These are phyloP conservation scores for Datnioides undecimradiatus DNA, from an alignment of 2,113 vertebrate genomes.

Conservation along the genomic window DNA sequence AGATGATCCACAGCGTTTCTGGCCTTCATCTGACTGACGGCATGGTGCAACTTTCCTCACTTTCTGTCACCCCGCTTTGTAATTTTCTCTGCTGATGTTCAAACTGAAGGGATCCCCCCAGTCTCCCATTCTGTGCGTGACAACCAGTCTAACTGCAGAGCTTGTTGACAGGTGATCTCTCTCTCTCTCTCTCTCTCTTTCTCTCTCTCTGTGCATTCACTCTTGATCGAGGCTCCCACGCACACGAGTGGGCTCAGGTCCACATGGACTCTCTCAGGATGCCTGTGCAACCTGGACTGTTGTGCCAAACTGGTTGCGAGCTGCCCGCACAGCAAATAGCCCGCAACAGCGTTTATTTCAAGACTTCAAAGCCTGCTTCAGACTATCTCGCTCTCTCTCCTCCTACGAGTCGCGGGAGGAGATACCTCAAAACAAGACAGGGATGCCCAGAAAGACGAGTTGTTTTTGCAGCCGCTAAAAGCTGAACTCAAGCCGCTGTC, in stretches of 20 bases:
- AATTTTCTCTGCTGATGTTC: not conserved
- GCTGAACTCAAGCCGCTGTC: constrained; percentile 17
- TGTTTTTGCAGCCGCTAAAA: constrained; percentile 29
- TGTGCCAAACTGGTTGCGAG: constrained; percentile 30
- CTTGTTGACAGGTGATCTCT: constrained; percentile 53
- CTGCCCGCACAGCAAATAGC: constrained; percentile 41
- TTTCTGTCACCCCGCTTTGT: not conserved
- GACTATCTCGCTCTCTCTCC: constrained; percentile 5
- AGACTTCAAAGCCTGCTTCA: constrained; percentile 36
- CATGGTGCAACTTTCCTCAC: constrained; percentile 26
- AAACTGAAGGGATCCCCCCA: constrained; percentile 36
- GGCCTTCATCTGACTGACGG: too few relatives aligned
- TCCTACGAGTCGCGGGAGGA: constrained; percentile 20
- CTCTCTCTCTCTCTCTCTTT: constrained; percentile 5
- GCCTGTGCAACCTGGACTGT: constrained; percentile 35
- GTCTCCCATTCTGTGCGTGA: constrained; percentile 13
- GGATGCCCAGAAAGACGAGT: constrained; percentile 35
- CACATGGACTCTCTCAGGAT: constrained; percentile 29
- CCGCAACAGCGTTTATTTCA: constrained; percentile 51
- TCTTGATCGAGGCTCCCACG: constrained; percentile 58
- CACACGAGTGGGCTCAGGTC: constrained; percentile 61
- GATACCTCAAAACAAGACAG: constrained; percentile 38
- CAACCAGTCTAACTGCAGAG: constrained; percentile 22
- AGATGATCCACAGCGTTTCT: too few relatives aligned
- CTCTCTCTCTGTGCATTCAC: constrained; percentile 16